phyloP scores from a whole-genome alignment of 1,140 invertebrate genomes.

The Drosophila parabipectinata region DNA sequence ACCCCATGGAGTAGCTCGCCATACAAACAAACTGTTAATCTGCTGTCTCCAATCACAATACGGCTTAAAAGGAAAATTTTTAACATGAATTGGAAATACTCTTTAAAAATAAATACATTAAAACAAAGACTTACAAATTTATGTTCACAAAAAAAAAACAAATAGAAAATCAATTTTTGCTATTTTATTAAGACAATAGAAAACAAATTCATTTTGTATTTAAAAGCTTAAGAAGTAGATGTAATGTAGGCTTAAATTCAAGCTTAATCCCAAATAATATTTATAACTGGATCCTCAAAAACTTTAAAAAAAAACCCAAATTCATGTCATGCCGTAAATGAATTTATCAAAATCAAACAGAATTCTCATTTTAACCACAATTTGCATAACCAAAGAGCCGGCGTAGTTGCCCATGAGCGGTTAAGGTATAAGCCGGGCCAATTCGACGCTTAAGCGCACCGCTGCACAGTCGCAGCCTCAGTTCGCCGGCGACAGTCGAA shows the following conservation, averaged over 20 bases:
- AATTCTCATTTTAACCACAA: conserved; percentile 11
- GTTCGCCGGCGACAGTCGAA: conserved; percentile 77
- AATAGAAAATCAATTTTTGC: no score
- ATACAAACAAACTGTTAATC: conserved; percentile 37
- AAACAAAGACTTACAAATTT: no score
- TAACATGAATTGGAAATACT: conserved; percentile 13
- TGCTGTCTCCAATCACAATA: conserved; percentile 9
- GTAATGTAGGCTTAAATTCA: no score
- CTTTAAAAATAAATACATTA: background rate
- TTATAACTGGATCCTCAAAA: background rate
- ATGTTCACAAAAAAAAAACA: no score
- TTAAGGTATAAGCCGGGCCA: conserved; percentile 46
- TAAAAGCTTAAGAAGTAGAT: no score
- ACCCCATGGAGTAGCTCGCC: conserved; percentile 17
- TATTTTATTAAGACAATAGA: no score
- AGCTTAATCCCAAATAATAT: background rate
- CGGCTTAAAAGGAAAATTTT: background rate
- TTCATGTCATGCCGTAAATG: conserved; percentile 15
- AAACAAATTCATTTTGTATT: no score
- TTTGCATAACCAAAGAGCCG: conserved; percentile 26
- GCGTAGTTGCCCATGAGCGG: conserved; percentile 11
- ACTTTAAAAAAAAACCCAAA: background rate
- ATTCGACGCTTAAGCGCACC: conserved; percentile 81
- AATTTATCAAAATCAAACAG: conserved; percentile 9
- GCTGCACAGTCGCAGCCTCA: conserved; percentile 73